Base-by-base conservation (phyloP, 1,140 invertebrate species). In the Procambarus virginalis region DNA sequence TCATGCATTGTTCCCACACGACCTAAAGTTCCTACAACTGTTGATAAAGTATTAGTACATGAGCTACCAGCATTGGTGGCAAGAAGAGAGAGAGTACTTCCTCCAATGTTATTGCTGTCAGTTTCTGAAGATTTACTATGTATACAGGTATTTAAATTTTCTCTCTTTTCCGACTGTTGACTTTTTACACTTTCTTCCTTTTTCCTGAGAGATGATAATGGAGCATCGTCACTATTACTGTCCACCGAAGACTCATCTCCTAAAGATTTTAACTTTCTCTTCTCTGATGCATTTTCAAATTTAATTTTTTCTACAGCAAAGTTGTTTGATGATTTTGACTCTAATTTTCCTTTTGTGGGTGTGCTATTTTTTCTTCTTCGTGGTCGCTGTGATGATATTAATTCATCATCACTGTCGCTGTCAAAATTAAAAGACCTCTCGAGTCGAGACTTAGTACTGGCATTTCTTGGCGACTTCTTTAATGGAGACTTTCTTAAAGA, bases 1-100 rank as follows among this genome's bases (percentile, higher is more conserved):
- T 89, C 88, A 20, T 89, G 88, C 88, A 89, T 84, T 22, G 88
- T 89, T 68, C 88, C 88, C 49, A 83, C 80, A 46, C 88, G 49
- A 17, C 88, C 88, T 20, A 89, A 64, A 22, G 88, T 89, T 49
- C 88, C 88, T 20, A 78, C 81, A 20, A 64, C 73, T 4, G 80
- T 78, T 49, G 75, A 78, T 17, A 78, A 10, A 22, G 68, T 77
- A 34, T 60, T 79, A 9, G 81, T 77, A 49, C 51, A 17, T 5
- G 68, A 83, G 17, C 58, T 48, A 48, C 58, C 60, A 34, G 12
- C n/a, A 45, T 6, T 48, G 34, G 22, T 14, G 12, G 6, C n/a
- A 48, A 55, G 80, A 51, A 64, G 22, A 20, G 51, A 17, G 6
- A 68, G 2, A 22, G 8, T 20, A 60, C 46, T 46, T 17, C 22